Conservation (phyloP, 2,797 vertebrate genomes). For the Cheirogaleus major region DNA sequence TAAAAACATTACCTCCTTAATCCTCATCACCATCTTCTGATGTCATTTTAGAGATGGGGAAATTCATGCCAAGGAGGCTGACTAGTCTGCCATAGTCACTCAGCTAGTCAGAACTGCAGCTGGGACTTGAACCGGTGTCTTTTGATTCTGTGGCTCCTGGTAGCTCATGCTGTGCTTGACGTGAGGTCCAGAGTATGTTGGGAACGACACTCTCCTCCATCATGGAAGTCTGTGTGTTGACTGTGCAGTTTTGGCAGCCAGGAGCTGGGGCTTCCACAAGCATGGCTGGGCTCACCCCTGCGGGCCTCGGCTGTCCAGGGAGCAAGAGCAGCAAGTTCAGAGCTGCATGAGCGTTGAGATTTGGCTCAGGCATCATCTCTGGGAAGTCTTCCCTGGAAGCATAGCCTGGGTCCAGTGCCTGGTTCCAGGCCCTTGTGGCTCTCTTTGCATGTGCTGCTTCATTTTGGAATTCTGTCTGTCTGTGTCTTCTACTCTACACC, state of each 20-base stretch:
- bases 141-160: background rate
- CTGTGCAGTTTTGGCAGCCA: background rate
- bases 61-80: background rate
- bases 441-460: background rate
- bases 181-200: background rate
- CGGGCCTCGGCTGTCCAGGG: rapidly evolving
- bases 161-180: background rate
- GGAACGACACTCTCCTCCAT: background rate
- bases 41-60: background rate
- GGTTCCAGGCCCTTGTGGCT: too few species aligned
- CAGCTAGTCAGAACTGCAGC: background rate
- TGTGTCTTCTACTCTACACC: background rate
- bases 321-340: background rate
- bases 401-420: background rate
- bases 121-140: background rate
- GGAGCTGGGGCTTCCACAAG: background rate
- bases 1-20: background rate
- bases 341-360: background rate
- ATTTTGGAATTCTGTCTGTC: background rate
- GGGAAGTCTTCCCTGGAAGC: background rate
- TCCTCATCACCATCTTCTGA: background rate
- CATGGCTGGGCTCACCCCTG: background rate
- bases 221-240: background rate
- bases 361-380: background rate
- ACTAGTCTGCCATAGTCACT: background rate